phyloP scores from a whole-genome alignment of 1,140 invertebrate genomes.

The Caenorhabditis latens region DNA sequence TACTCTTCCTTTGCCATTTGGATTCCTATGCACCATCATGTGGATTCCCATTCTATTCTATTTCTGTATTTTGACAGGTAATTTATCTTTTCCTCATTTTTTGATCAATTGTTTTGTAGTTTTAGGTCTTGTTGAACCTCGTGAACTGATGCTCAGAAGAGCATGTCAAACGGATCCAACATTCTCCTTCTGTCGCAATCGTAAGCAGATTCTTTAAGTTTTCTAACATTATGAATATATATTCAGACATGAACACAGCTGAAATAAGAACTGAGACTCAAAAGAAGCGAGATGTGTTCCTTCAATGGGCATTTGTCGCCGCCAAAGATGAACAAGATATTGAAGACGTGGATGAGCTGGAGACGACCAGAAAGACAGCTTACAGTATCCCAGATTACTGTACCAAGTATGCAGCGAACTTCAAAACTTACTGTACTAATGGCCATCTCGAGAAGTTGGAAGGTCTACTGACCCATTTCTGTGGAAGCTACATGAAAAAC shows the following conservation, averaged over 20 bases:
- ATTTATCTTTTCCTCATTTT: background rate
- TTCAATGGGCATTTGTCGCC: constrained; percentile 18
- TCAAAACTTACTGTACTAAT: background rate
- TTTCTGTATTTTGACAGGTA: constrained; percentile 24
- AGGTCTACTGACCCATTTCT: background rate
- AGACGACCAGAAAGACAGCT: background rate
- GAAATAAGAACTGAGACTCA: constrained; percentile 2
- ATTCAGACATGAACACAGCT: background rate
- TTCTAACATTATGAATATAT: background rate
- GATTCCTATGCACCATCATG: constrained; percentile 1
- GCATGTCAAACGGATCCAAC: background rate
- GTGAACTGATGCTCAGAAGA: constrained; percentile 4
- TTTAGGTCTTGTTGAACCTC: background rate
- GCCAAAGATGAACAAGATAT: constrained; percentile 32
- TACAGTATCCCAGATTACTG: constrained; percentile 29
- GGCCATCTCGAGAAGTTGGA: background rate
- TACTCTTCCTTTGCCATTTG: background rate
- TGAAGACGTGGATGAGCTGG: constrained; percentile 37
- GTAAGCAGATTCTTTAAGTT: background rate
- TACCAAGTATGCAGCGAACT: background rate
- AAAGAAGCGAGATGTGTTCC: constrained; percentile 27
- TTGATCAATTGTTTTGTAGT: background rate
- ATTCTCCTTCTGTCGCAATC: constrained; percentile 6
- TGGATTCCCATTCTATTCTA: background rate
- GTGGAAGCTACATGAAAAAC: background rate